A percentile compares a stretch with the other conserved stretches of the same genome.
Evolutionary conservation across 2,888 invertebrate species (phyloP).

Genomic region (Nomada fucata): DNA sequence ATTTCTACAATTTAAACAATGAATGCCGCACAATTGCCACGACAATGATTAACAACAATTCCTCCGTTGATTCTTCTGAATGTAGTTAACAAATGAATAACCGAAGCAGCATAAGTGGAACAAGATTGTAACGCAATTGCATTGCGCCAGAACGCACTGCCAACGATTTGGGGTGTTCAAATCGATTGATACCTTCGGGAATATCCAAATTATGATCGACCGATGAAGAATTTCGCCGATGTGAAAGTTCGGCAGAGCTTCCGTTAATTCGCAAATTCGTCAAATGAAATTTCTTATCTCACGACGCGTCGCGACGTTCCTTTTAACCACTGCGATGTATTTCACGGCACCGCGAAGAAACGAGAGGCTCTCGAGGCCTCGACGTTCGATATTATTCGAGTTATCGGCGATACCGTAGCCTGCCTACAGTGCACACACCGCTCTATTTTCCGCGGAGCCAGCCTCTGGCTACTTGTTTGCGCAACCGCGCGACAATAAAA

Average conservation of each 20-base stretch:
- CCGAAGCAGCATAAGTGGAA: too few species aligned
- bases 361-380: neutral
- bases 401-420: constrained; percentile 28
- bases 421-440: constrained; percentile 1
- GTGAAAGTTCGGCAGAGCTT: neutral
- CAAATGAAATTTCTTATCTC: constrained; percentile 2
- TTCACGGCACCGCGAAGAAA: constrained; percentile 1
- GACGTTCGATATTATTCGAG: constrained; percentile 25
- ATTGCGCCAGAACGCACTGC: too few species aligned
- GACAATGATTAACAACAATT: too few species aligned
- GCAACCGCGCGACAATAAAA: constrained; percentile 74
- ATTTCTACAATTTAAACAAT: too few species aligned
- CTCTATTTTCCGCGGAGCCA: constrained; percentile 58
- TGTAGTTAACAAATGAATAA: too few species aligned
- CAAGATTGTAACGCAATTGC: too few species aligned
- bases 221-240: too few species aligned
- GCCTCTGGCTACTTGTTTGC: constrained; percentile 62
- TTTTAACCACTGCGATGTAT: neutral
- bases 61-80: too few species aligned
- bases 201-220: too few species aligned
- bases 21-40: too few species aligned
- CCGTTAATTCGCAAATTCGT: neutral
- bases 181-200: too few species aligned
- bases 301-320: neutral
- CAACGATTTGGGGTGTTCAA: too few species aligned